These are phyloP conservation scores for Empidonax traillii DNA, from an alignment of 2,113 vertebrate genomes.

Conservation along the genomic window DNA sequence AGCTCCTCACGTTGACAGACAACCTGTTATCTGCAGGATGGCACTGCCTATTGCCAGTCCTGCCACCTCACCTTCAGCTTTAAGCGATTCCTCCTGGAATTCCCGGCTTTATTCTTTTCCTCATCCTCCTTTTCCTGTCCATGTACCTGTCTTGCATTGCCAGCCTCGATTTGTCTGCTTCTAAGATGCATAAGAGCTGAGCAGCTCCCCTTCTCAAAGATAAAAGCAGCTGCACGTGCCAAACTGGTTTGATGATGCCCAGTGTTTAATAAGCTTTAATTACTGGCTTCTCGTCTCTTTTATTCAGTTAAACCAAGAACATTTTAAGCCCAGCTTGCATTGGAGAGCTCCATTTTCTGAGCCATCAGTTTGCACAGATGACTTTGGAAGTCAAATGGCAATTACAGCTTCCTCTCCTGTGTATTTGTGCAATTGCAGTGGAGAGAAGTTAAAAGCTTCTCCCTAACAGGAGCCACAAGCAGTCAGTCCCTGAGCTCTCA, in stretches of 20 bases:
- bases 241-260: neutral
- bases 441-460: neutral
- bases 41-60: constrained; percentile 31
- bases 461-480: neutral
- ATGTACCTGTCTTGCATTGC: neutral
- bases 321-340: neutral
- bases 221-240: neutral
- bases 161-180: neutral
- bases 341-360: constrained; percentile 1
- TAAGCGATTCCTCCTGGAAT: neutral
- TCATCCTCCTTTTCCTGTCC: neutral
- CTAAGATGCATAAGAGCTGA: neutral
- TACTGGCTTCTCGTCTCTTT: neutral
- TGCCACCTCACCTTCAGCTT: constrained; percentile 2
- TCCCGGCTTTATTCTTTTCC: neutral
- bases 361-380: neutral
- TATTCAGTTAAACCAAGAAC: neutral
- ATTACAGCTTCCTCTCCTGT: neutral
- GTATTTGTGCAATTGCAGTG: neutral
- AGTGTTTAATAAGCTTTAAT: constrained; percentile 5
- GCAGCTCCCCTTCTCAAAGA: neutral
- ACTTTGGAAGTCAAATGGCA: neutral
- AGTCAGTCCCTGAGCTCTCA: neutral
- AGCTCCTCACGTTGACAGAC: constrained; percentile 66
- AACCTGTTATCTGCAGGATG: constrained; percentile 72